Evolutionary conservation across 1,140 invertebrate genomes (phyloP).

Genomic region (Heliconius himera): DNA sequence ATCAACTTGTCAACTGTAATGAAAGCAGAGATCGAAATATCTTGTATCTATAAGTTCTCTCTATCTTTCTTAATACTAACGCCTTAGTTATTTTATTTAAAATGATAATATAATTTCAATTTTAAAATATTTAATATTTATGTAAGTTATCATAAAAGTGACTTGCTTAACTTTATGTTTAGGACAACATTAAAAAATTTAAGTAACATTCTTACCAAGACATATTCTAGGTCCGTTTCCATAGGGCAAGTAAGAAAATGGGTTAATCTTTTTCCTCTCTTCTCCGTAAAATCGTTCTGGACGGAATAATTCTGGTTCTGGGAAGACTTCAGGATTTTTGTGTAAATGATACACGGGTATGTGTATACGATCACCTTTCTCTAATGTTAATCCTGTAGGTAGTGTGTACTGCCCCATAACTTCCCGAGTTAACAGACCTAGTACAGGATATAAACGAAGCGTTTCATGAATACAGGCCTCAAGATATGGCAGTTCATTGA

Average conservation of each 20-base stretch:
- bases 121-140: background rate
- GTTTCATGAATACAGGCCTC: slow-evolving; percentile 42
- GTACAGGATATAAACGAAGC: slow-evolving; percentile 40
- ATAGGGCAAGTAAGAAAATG: slow-evolving; percentile 40
- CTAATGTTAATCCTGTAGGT: slow-evolving; percentile 42
- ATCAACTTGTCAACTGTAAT: too few species aligned
- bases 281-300: slow-evolving; percentile 70
- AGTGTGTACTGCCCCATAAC: slow-evolving; percentile 38
- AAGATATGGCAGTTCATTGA: slow-evolving; percentile 37
- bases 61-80: too few species aligned
- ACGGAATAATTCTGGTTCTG: slow-evolving; percentile 69
- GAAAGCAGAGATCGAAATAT: too few species aligned
- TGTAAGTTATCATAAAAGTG: too few species aligned
- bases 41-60: too few species aligned
- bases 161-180: too few species aligned
- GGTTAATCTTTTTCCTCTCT: slow-evolving; percentile 57
- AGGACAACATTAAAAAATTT: background rate
- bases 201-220: background rate
- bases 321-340: slow-evolving; percentile 49
- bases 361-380: slow-evolving; percentile 50
- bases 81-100: background rate
- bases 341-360: slow-evolving; percentile 51
- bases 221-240: background rate
- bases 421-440: slow-evolving; percentile 42
- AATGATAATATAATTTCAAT: background rate